Evolutionary conservation across 2,888 invertebrate species (phyloP).

Genomic region (Agriopis leucophaearia): DNA sequence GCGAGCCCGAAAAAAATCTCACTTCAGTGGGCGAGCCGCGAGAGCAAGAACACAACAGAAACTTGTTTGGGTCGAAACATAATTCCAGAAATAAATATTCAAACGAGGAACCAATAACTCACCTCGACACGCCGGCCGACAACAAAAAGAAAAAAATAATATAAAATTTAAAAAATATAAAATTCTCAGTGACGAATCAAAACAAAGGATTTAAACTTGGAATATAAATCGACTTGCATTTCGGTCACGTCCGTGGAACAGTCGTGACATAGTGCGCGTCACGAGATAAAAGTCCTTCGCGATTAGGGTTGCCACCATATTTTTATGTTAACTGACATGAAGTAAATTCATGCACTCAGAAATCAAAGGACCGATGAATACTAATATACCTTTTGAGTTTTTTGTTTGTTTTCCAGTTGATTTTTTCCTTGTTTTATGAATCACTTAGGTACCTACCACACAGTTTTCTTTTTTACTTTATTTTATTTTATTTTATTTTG

Average conservation of each 20-base stretch:
- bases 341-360: conserved; percentile 8
- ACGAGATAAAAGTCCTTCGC: conserved; percentile 78
- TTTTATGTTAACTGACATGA: conserved; percentile 15
- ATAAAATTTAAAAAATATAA: conserved; percentile 37
- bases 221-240: conserved; percentile 77
- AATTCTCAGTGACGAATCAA: conserved; percentile 60
- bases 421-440: neutral
- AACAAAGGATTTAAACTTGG: conserved; percentile 60
- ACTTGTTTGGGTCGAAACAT: conserved; percentile 31
- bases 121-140: conserved; percentile 32
- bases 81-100: conserved; percentile 37
- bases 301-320: conserved; percentile 33
- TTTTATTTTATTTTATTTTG: no score
- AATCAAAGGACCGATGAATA: conserved; percentile 17
- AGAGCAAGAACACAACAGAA: conserved; percentile 17
- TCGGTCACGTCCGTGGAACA: conserved; percentile 77
- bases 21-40: conserved; percentile 3
- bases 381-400: neutral
- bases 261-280: conserved; percentile 82
- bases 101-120: conserved; percentile 36
- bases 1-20: no score
- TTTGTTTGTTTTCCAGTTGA: neutral
- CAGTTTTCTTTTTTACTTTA: no score
- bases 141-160: conserved; percentile 31
- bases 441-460: no score